Evolutionary conservation across 92 coral and sea anemone genomes (phyloP).

Genomic region (Plumapathes pennacea): DNA sequence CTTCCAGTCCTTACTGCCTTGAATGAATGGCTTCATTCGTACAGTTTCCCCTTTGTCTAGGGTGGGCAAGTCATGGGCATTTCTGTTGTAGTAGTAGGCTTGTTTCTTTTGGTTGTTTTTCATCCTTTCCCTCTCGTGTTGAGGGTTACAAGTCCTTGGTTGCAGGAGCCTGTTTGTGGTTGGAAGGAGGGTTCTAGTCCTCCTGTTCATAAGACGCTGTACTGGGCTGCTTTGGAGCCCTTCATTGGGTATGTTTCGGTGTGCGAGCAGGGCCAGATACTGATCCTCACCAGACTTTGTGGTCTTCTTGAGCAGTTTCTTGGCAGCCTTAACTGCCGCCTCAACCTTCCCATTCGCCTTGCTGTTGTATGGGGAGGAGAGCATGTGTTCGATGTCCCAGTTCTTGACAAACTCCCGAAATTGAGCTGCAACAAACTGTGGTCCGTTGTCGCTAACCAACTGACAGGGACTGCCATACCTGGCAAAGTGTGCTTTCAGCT

Average conservation of each 20-base stretch:
- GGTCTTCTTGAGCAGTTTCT: neutral
- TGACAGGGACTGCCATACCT: too few species aligned
- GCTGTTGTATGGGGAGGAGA: too few species aligned
- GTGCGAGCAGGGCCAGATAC: too few species aligned
- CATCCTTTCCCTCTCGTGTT: too few species aligned
- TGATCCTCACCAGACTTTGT: neutral
- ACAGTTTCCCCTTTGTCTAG: neutral
- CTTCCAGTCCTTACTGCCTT: too few species aligned
- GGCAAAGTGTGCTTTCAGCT: too few species aligned
- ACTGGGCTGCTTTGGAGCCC: neutral
- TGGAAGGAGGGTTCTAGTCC: neutral
- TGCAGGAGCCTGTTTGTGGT: too few species aligned
- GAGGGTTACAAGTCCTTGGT: too few species aligned
- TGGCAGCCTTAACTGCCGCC: neutral
- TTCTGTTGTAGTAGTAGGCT: neutral
- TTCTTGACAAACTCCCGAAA: neutral
- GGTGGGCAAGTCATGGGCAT: constrained; percentile 1
- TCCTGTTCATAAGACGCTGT: neutral
- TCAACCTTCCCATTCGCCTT: too few species aligned
- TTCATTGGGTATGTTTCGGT: too few species aligned
- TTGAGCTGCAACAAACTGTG: neutral
- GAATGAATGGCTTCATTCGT: neutral
- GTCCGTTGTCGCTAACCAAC: neutral
- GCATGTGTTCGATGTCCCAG: neutral
- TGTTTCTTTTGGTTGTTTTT: too few species aligned